These are phyloP conservation scores for Petromus typicus DNA, from an alignment of 2,113 vertebrate species.

Conservation along the genomic window DNA sequence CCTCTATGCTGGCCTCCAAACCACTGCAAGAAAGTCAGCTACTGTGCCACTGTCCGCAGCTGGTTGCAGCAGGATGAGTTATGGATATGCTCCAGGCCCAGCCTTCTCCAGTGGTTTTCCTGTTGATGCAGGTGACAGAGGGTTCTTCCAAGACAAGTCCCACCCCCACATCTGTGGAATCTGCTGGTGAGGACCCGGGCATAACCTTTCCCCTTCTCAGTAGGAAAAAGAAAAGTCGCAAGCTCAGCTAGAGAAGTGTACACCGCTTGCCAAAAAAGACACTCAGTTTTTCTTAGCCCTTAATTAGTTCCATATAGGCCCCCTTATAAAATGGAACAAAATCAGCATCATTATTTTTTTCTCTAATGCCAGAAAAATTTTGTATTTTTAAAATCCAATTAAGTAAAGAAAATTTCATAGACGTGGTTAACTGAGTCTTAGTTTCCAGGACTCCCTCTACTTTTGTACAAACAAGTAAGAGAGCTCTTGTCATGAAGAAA, in stretches of 20 bases:
- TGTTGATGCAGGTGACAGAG: background rate
- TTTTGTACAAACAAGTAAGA: background rate
- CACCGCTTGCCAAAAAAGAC: no score
- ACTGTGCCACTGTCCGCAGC: background rate
- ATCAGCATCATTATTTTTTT: background rate
- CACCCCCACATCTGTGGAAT: background rate
- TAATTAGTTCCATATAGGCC: background rate
- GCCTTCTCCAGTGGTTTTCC: background rate
- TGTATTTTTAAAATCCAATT: background rate
- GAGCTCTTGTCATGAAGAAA: background rate
- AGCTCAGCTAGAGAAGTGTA: background rate
- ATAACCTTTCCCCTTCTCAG: background rate
- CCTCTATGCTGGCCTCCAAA: background rate
- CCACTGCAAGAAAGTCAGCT: background rate
- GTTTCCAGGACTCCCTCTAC: background rate
- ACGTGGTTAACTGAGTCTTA: background rate
- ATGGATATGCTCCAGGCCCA: background rate
- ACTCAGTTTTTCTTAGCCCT: background rate
- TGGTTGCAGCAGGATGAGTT: background rate
- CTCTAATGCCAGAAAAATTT: background rate
- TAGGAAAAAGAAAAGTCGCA: background rate
- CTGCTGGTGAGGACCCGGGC: background rate
- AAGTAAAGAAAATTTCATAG: background rate
- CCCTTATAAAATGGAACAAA: background rate
- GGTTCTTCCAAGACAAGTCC: background rate